Conservation (phyloP, 1,140 invertebrate species). For the Reticulitermes speratus region DNA sequence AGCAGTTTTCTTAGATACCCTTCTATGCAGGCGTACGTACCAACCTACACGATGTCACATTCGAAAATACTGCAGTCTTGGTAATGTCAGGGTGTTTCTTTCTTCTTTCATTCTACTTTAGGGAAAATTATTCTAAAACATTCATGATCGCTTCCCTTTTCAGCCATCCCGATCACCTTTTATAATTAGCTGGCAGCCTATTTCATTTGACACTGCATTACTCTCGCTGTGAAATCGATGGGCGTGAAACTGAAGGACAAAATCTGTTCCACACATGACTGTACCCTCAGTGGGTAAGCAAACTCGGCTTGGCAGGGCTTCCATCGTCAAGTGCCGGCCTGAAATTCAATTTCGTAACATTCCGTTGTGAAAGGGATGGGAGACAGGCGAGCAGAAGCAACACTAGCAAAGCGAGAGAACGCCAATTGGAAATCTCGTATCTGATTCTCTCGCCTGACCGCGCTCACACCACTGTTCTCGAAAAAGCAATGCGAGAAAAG, state of each 20-base stretch:
- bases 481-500: background rate
- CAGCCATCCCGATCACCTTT: too few species aligned
- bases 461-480: background rate
- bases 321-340: background rate
- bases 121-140: too few species aligned
- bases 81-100: too few species aligned
- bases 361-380: background rate
- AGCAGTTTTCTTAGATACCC: too few species aligned
- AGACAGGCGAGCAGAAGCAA: background rate
- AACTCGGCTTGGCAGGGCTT: background rate
- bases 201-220: too few species aligned
- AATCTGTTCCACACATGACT: background rate
- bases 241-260: background rate
- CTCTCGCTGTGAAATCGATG: too few species aligned
- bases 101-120: too few species aligned
- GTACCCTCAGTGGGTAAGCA: background rate
- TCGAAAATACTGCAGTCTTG: too few species aligned
- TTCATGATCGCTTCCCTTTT: too few species aligned
- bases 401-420: background rate
- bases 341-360: background rate
- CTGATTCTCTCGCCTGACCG: conserved; percentile 23
- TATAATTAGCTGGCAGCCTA: too few species aligned
- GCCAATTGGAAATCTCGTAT: conserved; percentile 24
- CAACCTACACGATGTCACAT: too few species aligned
- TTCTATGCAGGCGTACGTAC: too few species aligned